Conservation (phyloP, 2,888 invertebrate species). For the Drosophila maculinotata region DNA sequence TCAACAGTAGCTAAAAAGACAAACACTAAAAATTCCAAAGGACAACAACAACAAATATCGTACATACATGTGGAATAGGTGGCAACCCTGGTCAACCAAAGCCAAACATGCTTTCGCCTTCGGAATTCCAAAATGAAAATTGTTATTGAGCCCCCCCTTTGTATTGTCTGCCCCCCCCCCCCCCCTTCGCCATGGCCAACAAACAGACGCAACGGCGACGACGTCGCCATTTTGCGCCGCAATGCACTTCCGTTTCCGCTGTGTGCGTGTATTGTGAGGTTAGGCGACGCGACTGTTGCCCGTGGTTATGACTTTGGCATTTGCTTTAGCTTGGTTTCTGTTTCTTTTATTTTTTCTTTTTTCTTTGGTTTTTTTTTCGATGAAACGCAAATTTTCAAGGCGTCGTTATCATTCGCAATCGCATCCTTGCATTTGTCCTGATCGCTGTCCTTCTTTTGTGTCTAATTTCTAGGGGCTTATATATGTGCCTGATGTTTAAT, state of each 20-base stretch:
- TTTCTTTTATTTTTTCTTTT: conserved; percentile 14
- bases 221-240: conserved; percentile 34
- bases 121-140: conserved; percentile 56
- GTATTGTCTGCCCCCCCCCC: conserved; percentile 16
- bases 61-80: conserved; percentile 9
- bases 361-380: conserved; percentile 27
- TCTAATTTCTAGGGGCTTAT: neutral
- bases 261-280: conserved; percentile 12
- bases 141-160: conserved; percentile 45
- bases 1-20: conserved; percentile 29
- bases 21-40: conserved; percentile 29
- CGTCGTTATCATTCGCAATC: conserved; percentile 24
- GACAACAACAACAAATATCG: neutral
- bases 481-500: neutral
- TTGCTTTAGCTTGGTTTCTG: conserved; percentile 17
- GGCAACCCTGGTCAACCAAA: conserved; percentile 38
- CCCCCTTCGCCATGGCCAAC: conserved; percentile 34
- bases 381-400: conserved; percentile 41
- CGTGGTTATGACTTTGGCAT: conserved; percentile 38
- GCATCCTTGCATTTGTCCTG: neutral
- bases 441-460: conserved; percentile 7
- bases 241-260: conserved; percentile 48
- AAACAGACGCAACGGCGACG: conserved; percentile 6
- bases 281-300: too few species aligned
- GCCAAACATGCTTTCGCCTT: conserved; percentile 39